Evolutionary conservation across 1,140 invertebrate genomes (phyloP), one percentile per base, ranked within the genome.

Genomic region (Luehdorfia chinensis): DNA sequence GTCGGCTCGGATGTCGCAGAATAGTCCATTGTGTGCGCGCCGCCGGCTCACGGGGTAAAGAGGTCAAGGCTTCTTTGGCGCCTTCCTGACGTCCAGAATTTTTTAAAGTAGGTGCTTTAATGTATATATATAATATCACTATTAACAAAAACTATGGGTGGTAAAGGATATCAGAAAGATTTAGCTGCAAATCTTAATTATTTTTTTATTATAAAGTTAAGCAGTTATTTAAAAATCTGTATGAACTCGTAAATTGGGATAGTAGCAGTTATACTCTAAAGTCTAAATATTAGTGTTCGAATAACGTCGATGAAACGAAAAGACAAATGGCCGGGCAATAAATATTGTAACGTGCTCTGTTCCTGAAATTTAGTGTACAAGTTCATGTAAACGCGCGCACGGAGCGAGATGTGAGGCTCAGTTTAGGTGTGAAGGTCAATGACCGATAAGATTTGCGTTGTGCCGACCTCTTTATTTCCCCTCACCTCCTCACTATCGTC

Each of bases 341-440:
- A 43, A 50, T 41, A 50, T 54, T 41, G 55, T 52, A 4, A 14
- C 18, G 13, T 16, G 13, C 14, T 27, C 2, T 9, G 23, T 27
- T 60, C 54, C 67, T 67, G 60, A 75, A 72, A 70, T 60, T 72
- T 63, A 43, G 57, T 66, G 60, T 59, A 48, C 34, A 11, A 49
- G 60, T 59, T 51, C 49, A 69, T 66, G 55, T 63, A 66, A 64
- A 57, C 62, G 66, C 59, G 61, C 69, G 51, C 51, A 53, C 51
- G 50, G 57, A 64, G 61, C 60, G 75, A 75, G 75, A 78, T 81
- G 72, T 68, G 80, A 70, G 80, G 77, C 80, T 76, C 80, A 51
- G 64, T 79, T 76, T 80, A 84, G 80, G 80, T 80, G 74, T 63
- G 69, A 81, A 81, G 80, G 75, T 81, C 75, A 73, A 71, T 78